Base-by-base conservation (phyloP, 2,888 invertebrate species). In the Erebia palarica region DNA sequence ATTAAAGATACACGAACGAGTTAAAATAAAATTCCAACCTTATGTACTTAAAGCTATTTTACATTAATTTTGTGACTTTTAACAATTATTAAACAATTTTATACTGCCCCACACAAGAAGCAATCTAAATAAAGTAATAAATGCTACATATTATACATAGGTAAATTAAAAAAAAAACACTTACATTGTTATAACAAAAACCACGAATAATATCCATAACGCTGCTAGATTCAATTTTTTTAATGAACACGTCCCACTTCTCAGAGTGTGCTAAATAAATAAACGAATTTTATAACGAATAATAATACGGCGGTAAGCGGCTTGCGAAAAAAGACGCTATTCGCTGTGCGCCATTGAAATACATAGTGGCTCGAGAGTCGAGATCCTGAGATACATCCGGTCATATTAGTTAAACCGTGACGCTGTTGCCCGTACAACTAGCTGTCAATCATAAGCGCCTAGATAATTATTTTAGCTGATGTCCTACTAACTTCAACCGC, bases 191-290 rank as follows among this genome's bases (percentile, higher is more conserved):
- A 81, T 82, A 72, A 78, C 76, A 82, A 70, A 81, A 78, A 76
- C 78, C 79, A 75, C 85, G 82, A 81, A 81, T 58, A 84, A 81
- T 49, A 84, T 86, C 81, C 91, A 90, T 90, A 79, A 86, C 83
- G 84, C 80, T 80, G 82, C 80, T 77, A 78, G 79, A 79, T 80
- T 75, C 77, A 61, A 60, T 71, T 74, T 73, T 27, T 79, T 80
- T 84, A 88, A 87, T 87, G 87, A 86, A 83, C 87, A 81, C 81
- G 89, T 89, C 87, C 82, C 82, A 78, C 84, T 80, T 77, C 79
- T 81, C 83, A 82, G 79, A 81, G 80, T 81, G 76, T 81, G 82
- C 80, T 89, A 92, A 92, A 91, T 91, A 88, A 90, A 88, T 92
- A 86, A 90, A 86, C 82, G 79, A 81, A 84, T 84, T 78, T 79